Conservation (phyloP, 2,888 invertebrate species). For the Dryadula phaetusa region DNA sequence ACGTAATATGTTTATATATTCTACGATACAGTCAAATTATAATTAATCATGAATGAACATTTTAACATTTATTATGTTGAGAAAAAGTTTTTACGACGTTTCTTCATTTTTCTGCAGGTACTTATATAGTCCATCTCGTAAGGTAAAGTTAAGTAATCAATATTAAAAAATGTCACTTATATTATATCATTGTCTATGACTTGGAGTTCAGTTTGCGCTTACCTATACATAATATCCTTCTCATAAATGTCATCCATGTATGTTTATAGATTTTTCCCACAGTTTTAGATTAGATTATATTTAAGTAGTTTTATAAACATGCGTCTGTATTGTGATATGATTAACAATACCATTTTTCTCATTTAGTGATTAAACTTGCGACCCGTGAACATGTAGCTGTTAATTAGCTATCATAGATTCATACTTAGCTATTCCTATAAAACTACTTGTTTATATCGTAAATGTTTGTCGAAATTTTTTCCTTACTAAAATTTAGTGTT, state of each 20-base stretch:
- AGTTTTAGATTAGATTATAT: constrained; percentile 8
- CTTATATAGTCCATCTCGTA: constrained; percentile 18
- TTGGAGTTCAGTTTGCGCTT: constrained; percentile 15
- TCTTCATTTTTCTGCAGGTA: constrained; percentile 67
- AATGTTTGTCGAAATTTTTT: not conserved
- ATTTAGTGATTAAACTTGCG: not conserved
- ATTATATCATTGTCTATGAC: constrained; percentile 13
- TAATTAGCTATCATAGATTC: constrained; percentile 8
- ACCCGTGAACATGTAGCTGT: not conserved
- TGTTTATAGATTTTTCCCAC: not conserved
- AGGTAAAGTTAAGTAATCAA: constrained; percentile 12
- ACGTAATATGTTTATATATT: constrained; percentile 30
- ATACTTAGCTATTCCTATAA: not conserved
- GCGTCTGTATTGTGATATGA: not conserved
- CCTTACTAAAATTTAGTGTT: not conserved
- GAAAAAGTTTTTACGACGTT: constrained; percentile 57
- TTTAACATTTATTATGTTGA: constrained; percentile 57
- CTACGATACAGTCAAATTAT: not conserved
- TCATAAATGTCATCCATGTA: not conserved
- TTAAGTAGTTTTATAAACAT: not conserved
- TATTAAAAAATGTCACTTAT: not conserved
- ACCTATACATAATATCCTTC: not conserved
- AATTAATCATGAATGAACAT: constrained; percentile 48
- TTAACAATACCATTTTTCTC: not conserved
- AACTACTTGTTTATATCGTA: not conserved